Evolutionary conservation across 1,140 invertebrate genomes (phyloP).

Genomic region (Heliothis subflexa): DNA sequence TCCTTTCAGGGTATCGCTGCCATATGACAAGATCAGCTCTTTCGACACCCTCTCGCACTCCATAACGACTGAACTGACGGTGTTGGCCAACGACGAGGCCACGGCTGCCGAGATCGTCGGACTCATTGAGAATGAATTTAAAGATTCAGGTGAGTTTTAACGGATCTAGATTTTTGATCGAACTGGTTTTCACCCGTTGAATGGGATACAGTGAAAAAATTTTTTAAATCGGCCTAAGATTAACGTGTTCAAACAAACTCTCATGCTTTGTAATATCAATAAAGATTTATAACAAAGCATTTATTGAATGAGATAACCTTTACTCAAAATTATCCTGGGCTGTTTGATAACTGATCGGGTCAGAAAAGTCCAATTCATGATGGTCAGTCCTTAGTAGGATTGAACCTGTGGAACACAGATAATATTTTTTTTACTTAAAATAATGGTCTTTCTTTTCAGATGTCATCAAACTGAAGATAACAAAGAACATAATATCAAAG

Average conservation of each 20-base stretch:
- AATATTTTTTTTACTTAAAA: no score
- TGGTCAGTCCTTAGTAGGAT: constrained; percentile 27
- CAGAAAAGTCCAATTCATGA: neutral
- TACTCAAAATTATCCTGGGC: no score
- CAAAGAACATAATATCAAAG: constrained; percentile 53
- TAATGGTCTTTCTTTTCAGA: constrained; percentile 55
- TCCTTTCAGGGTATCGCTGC: constrained; percentile 77
- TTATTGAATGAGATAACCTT: no score
- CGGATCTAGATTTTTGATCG: no score
- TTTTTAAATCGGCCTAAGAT: no score
- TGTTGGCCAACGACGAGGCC: constrained; percentile 73
- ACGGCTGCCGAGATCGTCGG: constrained; percentile 61
- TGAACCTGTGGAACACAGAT: no score
- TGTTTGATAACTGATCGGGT: no score
- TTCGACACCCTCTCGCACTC: constrained; percentile 67
- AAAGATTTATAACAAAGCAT: no score
- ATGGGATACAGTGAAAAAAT: no score
- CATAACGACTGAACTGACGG: constrained; percentile 69
- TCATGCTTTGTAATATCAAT: no score
- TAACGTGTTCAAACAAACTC: no score
- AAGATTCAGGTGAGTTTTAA: constrained; percentile 56
- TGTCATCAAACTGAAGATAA: constrained; percentile 72
- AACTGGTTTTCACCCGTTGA: no score
- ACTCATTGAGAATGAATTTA: constrained; percentile 65
- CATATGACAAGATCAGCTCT: constrained; percentile 74